Conservation (phyloP, 2,888 invertebrate genomes). For the Schizotus pectinicornis region DNA sequence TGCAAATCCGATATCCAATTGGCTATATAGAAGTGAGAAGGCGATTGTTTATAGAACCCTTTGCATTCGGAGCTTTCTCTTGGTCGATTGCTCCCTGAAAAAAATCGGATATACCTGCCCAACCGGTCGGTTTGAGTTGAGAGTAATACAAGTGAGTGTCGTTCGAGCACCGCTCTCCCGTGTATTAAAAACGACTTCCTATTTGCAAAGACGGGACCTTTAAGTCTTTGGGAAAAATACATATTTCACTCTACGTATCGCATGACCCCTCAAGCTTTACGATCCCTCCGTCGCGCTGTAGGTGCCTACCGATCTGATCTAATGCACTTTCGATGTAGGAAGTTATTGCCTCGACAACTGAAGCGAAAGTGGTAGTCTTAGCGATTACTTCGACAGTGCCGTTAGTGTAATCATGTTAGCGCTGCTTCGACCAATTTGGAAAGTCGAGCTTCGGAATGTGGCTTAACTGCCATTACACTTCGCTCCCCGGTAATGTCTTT, state of each 20-base stretch:
- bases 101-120: too few relatives aligned
- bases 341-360: slow-evolving; percentile 38
- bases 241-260: neutral
- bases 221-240: neutral
- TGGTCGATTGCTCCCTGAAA: too few relatives aligned
- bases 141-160: slow-evolving; percentile 1
- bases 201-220: neutral
- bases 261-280: slow-evolving; percentile 18
- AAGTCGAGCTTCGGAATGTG: slow-evolving; percentile 36
- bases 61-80: too few relatives aligned
- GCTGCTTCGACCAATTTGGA: slow-evolving; percentile 41
- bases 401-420: slow-evolving; percentile 41
- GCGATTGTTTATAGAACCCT: too few relatives aligned
- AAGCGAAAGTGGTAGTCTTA: slow-evolving; percentile 42
- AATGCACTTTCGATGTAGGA: slow-evolving; percentile 41
- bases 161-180: neutral
- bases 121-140: neutral
- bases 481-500: slow-evolving; percentile 34
- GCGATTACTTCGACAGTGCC: slow-evolving; percentile 39
- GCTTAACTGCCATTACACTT: slow-evolving; percentile 39
- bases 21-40: too few relatives aligned
- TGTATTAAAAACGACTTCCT: neutral
- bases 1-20: too few relatives aligned
- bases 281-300: slow-evolving; percentile 31
- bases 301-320: slow-evolving; percentile 30